phyloP scores from a whole-genome alignment of 2,113 vertebrate genomes.

The Pholis gunnellus region DNA sequence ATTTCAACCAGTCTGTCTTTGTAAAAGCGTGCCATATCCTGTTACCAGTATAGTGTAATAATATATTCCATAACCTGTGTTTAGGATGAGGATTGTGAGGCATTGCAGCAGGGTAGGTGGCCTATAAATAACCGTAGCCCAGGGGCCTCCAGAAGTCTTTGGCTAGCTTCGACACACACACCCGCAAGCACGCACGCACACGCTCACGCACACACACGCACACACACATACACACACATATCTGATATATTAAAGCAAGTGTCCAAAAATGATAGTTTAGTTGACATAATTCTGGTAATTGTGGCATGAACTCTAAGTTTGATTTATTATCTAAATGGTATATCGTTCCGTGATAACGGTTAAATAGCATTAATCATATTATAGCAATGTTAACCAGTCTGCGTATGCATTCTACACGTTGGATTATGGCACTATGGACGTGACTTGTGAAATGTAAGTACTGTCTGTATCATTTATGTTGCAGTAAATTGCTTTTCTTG shows the following conservation, averaged over 20 bases:
- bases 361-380: constrained; percentile 19
- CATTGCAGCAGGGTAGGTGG: constrained; percentile 67
- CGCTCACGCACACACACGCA: not conserved
- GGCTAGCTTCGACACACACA: constrained; percentile 54
- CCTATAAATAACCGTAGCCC: constrained; percentile 75
- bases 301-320: not conserved
- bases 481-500: constrained; percentile 52
- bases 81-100: constrained; percentile 57
- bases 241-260: constrained; percentile 14
- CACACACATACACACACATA: not conserved
- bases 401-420: constrained; percentile 15
- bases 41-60: constrained; percentile 35
- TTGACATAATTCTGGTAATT: constrained; percentile 8
- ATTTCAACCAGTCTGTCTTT: not conserved
- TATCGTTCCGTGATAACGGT: not conserved
- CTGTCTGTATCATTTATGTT: constrained; percentile 48
- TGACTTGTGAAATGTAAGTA: constrained; percentile 48
- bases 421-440: constrained; percentile 16
- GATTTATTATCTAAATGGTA: not conserved
- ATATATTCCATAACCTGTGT: constrained; percentile 58
- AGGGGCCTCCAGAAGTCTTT: constrained; percentile 67
- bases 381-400: constrained; percentile 7
- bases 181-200: not conserved
- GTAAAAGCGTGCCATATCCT: not conserved
- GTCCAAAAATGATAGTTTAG: not conserved